phyloP scores from a whole-genome alignment of 2,888 invertebrate genomes.

The Julus scandinavius region DNA sequence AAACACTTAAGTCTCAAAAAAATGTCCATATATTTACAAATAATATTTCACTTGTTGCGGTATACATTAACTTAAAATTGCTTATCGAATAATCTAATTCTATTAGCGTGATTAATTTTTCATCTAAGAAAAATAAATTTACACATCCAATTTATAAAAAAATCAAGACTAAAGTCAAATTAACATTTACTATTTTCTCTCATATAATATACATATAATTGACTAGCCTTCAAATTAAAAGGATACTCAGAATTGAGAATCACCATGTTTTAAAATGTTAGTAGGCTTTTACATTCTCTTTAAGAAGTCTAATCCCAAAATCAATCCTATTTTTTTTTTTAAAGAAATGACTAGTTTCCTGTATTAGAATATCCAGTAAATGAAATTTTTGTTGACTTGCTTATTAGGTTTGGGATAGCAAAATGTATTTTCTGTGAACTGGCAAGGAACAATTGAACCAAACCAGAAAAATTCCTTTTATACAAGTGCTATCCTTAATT shows the following conservation, averaged over 20 bases:
- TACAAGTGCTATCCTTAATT: neutral
- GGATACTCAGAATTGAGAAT: neutral
- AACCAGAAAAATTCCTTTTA: neutral
- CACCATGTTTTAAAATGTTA: neutral
- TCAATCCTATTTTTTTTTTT: neutral
- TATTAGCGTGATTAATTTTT: neutral
- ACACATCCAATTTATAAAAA: neutral
- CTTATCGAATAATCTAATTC: neutral
- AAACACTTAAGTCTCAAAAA: neutral
- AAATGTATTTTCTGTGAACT: neutral
- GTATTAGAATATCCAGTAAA: neutral
- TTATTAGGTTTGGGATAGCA: neutral
- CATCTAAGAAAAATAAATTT: neutral
- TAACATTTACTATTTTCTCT: neutral
- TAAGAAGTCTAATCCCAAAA: neutral
- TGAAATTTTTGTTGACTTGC: neutral
- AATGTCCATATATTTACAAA: neutral
- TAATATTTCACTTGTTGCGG: neutral
- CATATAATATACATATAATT: conserved; percentile 10
- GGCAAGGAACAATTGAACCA: neutral
- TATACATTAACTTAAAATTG: conserved; percentile 2
- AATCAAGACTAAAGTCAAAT: conserved; percentile 1
- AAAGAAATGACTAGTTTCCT: neutral
- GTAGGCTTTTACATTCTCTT: neutral
- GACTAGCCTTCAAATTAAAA: conserved; percentile 2